Conservation (phyloP, 2,113 vertebrate species). For the Ardeotis arabs region DNA sequence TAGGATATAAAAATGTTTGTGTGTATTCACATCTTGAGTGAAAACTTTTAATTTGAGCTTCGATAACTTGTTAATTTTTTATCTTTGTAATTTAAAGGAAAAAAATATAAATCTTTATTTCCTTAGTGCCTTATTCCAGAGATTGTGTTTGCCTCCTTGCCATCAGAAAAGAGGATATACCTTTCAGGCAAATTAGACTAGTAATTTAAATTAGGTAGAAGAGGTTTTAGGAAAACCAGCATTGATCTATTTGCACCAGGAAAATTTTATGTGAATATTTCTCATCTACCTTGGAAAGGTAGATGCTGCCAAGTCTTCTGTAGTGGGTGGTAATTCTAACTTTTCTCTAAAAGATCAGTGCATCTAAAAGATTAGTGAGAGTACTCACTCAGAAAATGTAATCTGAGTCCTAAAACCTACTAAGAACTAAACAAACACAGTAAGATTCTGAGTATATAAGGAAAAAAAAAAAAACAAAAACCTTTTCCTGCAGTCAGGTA, state of each 20-base stretch:
- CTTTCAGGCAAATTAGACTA: neutral
- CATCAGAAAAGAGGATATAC: too few relatives aligned
- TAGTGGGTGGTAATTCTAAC: neutral
- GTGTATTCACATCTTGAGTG: neutral
- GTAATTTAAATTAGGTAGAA: neutral
- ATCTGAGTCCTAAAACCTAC: neutral
- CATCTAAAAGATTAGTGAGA: neutral
- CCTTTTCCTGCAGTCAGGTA: neutral
- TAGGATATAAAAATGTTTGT: neutral
- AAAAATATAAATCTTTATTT: too few relatives aligned
- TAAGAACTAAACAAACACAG: neutral
- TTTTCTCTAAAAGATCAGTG: neutral
- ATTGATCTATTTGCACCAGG: neutral
- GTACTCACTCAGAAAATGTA: neutral
- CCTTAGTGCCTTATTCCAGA: too few relatives aligned
- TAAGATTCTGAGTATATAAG: neutral
- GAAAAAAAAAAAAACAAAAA: neutral
- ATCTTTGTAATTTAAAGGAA: neutral
- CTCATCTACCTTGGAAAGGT: neutral
- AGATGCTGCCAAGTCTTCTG: neutral
- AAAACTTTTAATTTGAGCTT: neutral
- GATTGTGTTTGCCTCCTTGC: too few relatives aligned
- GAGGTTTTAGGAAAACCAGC: neutral
- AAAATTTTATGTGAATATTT: neutral
- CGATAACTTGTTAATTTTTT: neutral